These are phyloP conservation scores for Oncorhynchus clarkii DNA, from an alignment of 2,113 vertebrate species.

Conservation along the genomic window DNA sequence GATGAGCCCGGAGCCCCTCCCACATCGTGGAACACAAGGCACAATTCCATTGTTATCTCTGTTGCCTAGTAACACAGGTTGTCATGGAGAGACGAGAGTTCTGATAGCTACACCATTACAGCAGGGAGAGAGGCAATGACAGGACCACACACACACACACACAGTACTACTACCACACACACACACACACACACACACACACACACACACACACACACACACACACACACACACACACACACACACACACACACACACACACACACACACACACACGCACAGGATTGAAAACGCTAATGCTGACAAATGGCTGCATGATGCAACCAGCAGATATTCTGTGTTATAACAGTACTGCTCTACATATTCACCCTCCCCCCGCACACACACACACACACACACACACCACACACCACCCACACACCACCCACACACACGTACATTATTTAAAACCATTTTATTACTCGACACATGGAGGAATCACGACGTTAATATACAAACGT, in stretches of 20 bases:
- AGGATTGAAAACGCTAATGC: background rate
- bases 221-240: background rate
- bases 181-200: background rate
- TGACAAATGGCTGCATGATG: constrained; percentile 4
- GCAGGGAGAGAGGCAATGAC: constrained; percentile 27
- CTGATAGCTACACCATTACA: constrained; percentile 11
- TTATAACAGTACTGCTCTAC: no score
- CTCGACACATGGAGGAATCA: constrained; percentile 50
- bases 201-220: background rate
- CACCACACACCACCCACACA: constrained; percentile 13
- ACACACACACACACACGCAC: background rate
- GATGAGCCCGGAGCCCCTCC: constrained; percentile 40
- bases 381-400: constrained; percentile 10
- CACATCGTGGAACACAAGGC: constrained; percentile 43
- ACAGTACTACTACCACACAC: background rate
- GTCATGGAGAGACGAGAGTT: constrained; percentile 37
- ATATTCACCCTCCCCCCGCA: background rate
- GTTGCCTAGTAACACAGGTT: constrained; percentile 51
- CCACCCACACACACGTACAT: constrained; percentile 5
- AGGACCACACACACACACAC: constrained; percentile 41
- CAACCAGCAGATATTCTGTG: background rate
- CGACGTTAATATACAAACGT: constrained; percentile 48
- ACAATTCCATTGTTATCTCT: constrained; percentile 53
- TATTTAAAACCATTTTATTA: constrained; percentile 45
- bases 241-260: background rate